Evolutionary conservation across 2,113 vertebrate genomes (phyloP), one percentile per base, ranked within the genome.

Genomic region (Synodontis membranacea): DNA sequence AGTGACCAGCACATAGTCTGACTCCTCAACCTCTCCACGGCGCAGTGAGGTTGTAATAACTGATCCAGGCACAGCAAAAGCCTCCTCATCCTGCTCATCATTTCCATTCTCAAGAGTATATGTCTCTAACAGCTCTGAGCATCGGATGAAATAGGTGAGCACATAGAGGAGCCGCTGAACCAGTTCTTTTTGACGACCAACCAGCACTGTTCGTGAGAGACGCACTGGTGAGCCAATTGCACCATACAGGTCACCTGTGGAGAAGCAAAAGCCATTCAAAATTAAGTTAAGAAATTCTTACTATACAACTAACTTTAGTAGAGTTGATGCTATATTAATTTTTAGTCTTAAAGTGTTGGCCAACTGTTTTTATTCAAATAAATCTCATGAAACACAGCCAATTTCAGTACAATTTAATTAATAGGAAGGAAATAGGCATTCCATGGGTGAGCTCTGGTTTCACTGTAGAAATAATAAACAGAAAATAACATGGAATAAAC

Each of bases 91-190:
- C 17, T 42, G 50, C 12, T 54, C 66, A 1, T 74, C 83, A 74
- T 70, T 42, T 7, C 96, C 97, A 0, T 96, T 97, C 91, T 98
- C 97, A 93, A 97, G 91, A 87, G 98, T 95, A 93, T 97, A 97
- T 0, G 97, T 98, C 95, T 99, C 98, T 89, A 99, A 95, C 76
- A 99, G 95, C 88, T 99, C 98, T 1, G 98, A 99, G 91, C 98
- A 99, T 91, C 98, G 96, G 92, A 99, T 97, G 93, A 99, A 99
- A 91, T 99, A 99, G 58, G 98, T 99, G 72, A 99, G 97, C 86
- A 99, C 96, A 70, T 99, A 98, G 79, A 99, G 97, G 86, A 99
- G 93, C 14, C 97, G 96, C 93, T 99, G 98, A 6, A 99, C 97
- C 91, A 99, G 94, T 86, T 99, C 97, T 86, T 98, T 98, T 66